Evolutionary conservation across 2,797 vertebrate genomes (phyloP).

Genomic region (Bradypus variegatus): DNA sequence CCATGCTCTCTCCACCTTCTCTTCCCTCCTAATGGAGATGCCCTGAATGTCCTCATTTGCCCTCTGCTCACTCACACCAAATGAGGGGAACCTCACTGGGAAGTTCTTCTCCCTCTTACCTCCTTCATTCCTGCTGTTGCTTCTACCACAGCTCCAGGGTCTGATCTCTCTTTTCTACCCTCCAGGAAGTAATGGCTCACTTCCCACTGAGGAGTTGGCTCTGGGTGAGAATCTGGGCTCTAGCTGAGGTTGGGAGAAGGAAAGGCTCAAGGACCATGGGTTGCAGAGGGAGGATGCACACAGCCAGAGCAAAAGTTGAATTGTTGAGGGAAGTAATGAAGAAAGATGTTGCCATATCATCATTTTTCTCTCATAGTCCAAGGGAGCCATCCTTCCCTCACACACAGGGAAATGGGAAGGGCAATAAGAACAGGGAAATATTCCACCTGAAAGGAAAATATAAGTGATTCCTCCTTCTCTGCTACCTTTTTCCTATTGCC

Average conservation of each 20-base stretch:
- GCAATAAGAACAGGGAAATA: background rate
- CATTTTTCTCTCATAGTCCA: background rate
- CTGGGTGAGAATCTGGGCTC: background rate
- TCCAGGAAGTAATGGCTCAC: background rate
- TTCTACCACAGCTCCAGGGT: background rate
- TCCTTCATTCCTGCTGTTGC: background rate
- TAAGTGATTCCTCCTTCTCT: background rate
- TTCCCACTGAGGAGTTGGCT: background rate
- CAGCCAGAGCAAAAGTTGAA: background rate
- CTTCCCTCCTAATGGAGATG: background rate
- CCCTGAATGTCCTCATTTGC: background rate
- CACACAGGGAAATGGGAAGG: background rate
- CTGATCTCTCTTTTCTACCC: background rate
- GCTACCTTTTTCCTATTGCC: background rate
- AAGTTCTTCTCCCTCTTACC: background rate
- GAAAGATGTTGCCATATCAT: background rate
- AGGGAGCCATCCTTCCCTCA: background rate
- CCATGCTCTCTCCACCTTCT: background rate
- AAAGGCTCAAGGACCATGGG: background rate
- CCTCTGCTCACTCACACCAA: background rate
- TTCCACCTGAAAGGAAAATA: background rate
- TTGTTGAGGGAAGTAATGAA: background rate
- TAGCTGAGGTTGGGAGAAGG: background rate
- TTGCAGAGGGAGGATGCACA: background rate
- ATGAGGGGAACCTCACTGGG: background rate